Evolutionary conservation across 2,888 invertebrate genomes (phyloP), one percentile per base, ranked within the genome.

Genomic region (Leptopilina drosophilae): DNA sequence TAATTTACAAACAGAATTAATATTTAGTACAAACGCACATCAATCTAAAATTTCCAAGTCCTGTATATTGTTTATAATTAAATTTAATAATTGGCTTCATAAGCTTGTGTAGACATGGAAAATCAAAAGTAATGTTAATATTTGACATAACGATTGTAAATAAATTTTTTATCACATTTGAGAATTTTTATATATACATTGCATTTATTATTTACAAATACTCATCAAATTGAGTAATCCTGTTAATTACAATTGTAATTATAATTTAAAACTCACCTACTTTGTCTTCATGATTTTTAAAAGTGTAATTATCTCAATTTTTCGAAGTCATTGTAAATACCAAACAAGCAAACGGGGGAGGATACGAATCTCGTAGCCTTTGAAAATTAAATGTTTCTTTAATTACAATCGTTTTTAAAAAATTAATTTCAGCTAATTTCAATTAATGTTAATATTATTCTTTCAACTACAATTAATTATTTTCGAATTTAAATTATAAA

Each of bases 201-300:
- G 9, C n/a, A 59, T 73, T 73, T 73, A 73, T 73, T 73, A 73
- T 73, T 73, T 73, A 73, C 73, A 73, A 12, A 12, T 53, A 26
- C 53, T 56, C 53, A 26, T 40, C 56, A 73, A 53, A 3, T 5
- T 33, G 49, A 69, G 5, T 73, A 56, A 8, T 12, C n/a, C 12
- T 11, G 12, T 40, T 14, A 9, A 73, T 15, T 73, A 66, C 56
- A 62, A 62, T 59, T 59, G 59, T 62, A 62, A 15, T 62, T 62
- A 15, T 62, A 62, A 62, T 62, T 62, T 62, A 62, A 20, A 59
- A 59, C 59, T 59, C 15, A 49, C 49, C 49, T 42, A 8, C 8
- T 33, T 33, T 49, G 49, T 49, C 49, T 49, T 49, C 11, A 49
- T 49, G 49, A 12, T 49, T 49, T 46, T 49, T 49, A 11, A 11